Evolutionary conservation across 2,888 invertebrate genomes (phyloP), one percentile per base, ranked within the genome.

Genomic region (Torymus aiolomorphi): DNA sequence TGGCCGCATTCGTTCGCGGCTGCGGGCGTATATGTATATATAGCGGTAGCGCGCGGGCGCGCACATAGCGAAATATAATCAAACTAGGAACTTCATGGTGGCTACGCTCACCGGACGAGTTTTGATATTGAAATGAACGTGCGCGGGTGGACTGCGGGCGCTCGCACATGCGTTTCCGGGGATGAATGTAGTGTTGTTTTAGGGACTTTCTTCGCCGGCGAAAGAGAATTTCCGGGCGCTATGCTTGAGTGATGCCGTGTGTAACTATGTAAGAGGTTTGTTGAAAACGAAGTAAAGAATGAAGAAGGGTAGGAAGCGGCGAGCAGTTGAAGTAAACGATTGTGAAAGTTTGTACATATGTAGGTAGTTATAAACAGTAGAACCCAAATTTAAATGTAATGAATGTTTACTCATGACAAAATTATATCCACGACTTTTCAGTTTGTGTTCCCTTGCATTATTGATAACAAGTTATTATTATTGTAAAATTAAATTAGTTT

Each of bases 61-160:
- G 4, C 31, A 49, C 14, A 63, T 42, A 31, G 16, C 12, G 20
- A 52, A 67, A 70, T 70, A 63, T 31, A 52, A 57, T 70, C 61
- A 63, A 70, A 54, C 56, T 49, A 14, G 63, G 56, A 42, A 71
- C 57, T 70, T 76, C 24, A 56, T 20, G 42, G 16, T n/a, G 31
- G 31, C 3, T 5, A 42, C 16, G n/a, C 49, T 20, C 8, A 16
- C 12, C 20, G 61, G 56, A 42, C 20, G 63, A 77, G 77, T 62
- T 71, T 71, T 65, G 14, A 71, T 65, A 65, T 57, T 71, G 31
- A 77, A 71, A 56, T 57, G 56, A 51, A 69, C 52, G 31, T 18
- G 65, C 20, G 31, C 12, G 4, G n/a, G 18, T 31, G 62, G 20
- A 42, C 42, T 61, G 52, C 24, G 31, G 31, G 2, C 31, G 31